Evolutionary conservation across 1,140 invertebrate genomes (phyloP), one percentile per base, ranked within the genome.

Genomic region (Drosophila quadrilineata): DNA sequence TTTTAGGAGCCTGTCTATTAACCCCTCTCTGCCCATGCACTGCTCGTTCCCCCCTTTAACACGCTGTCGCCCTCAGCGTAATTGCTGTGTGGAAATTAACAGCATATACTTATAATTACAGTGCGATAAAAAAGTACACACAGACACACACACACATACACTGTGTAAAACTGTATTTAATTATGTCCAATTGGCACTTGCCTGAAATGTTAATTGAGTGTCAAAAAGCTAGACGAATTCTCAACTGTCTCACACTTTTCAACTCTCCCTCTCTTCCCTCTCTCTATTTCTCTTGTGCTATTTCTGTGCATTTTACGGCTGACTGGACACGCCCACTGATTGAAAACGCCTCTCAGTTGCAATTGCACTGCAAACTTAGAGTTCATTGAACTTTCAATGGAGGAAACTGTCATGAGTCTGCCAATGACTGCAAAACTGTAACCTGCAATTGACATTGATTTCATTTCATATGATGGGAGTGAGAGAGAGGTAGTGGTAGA

Each of bases 381-480:
- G n/a, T n/a, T n/a, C n/a, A 77, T 69, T 77, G 74, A 77, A 75
- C 73, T 69, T 45, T n/a, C n/a, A n/a, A n/a, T n/a, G n/a, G n/a
- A n/a, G n/a, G 2, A 1, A 16, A 10, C 31, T 52, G 57, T 53
- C 64, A 62, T 58, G 60, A 52, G 67, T 58, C 29, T 67, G 28
- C n/a, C n/a, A 16, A 3, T 41, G 33, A 22, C 49, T 28, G n/a
- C n/a, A n/a, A n/a, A n/a, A n/a, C n/a, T n/a, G n/a, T n/a, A n/a
- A 19, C 29, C 63, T 69, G 75, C 31, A 12, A 28, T n/a, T 77
- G 74, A 77, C 74, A 82, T 84, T 82, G 76, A 76, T 76, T 64
- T 62, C 70, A 46, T 60, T 75, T 63, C n/a, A n/a, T n/a, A n/a
- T n/a, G n/a, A n/a, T n/a, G n/a, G n/a, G n/a, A n/a, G n/a, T n/a